Evolutionary conservation across 2,888 invertebrate genomes (phyloP).

Genomic region (Euphydryas editha): DNA sequence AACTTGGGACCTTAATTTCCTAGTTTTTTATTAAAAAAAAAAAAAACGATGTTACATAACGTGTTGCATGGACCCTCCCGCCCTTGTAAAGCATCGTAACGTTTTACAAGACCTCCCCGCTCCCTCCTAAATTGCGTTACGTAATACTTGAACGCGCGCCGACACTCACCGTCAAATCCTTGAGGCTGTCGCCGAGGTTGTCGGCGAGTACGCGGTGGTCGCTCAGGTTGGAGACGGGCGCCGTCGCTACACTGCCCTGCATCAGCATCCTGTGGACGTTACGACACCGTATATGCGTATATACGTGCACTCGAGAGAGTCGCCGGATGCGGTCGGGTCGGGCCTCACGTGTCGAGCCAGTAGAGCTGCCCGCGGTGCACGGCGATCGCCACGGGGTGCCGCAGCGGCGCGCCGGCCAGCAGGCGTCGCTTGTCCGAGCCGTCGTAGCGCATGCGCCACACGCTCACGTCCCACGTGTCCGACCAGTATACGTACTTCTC

Average conservation of each 20-base stretch:
- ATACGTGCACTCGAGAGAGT: not conserved
- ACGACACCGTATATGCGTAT: not conserved
- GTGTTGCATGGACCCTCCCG: no score
- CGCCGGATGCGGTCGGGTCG: not conserved
- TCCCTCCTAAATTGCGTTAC: no score
- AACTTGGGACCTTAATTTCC: no score
- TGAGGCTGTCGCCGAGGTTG: slow-evolving; percentile 86
- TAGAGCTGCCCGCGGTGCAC: slow-evolving; percentile 85
- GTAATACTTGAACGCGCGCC: no score
- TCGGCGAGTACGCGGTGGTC: slow-evolving; percentile 81
- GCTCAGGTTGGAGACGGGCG: slow-evolving; percentile 83
- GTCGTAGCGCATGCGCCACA: slow-evolving; percentile 89
- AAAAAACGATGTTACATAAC: no score
- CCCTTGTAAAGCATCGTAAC: no score
- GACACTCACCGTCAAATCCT: slow-evolving; percentile 84
- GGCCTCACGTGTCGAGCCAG: slow-evolving; percentile 92
- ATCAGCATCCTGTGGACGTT: slow-evolving; percentile 55
- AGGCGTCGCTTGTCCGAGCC: slow-evolving; percentile 83
- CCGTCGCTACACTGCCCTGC: slow-evolving; percentile 86
- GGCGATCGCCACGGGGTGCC: slow-evolving; percentile 87
- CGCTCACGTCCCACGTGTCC: slow-evolving; percentile 87
- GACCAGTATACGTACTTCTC: slow-evolving; percentile 91
- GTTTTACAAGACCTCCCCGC: no score
- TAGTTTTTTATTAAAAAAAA: no score
- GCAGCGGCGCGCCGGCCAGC: slow-evolving; percentile 75